Evolutionary conservation across 2,888 invertebrate genomes (phyloP).

Genomic region (Cecidostiba fungosa): DNA sequence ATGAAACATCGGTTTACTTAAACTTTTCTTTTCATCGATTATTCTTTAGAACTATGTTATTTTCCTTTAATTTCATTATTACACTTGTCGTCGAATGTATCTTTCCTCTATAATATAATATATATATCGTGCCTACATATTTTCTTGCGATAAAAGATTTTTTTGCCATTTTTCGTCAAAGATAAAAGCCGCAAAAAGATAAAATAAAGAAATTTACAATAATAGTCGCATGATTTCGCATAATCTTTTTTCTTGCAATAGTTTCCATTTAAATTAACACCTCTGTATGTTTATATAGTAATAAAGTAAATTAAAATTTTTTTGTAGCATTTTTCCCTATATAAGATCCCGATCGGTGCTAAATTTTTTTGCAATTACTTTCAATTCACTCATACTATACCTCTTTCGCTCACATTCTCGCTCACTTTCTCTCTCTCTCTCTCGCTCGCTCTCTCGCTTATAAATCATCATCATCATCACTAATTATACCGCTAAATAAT

Average conservation of each 20-base stretch:
- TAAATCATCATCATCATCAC: slow-evolving; percentile 63
- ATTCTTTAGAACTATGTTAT: slow-evolving; percentile 22
- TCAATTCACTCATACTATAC: slow-evolving; percentile 57
- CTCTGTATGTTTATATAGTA: slow-evolving; percentile 54
- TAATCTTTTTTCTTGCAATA: slow-evolving; percentile 54
- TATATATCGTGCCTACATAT: slow-evolving; percentile 61
- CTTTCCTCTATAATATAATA: slow-evolving; percentile 49
- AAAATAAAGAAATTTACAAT: slow-evolving; percentile 61
- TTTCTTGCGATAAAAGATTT: slow-evolving; percentile 58
- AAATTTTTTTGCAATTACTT: slow-evolving; percentile 58
- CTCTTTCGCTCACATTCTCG: slow-evolving; percentile 63
- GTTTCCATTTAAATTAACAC: slow-evolving; percentile 59
- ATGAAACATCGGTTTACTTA: slow-evolving; percentile 59
- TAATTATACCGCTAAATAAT: slow-evolving; percentile 81
- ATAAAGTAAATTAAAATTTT: slow-evolving; percentile 51
- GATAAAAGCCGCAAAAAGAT: slow-evolving; percentile 59
- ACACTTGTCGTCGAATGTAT: slow-evolving; percentile 57
- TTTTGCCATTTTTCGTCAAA: slow-evolving; percentile 46
- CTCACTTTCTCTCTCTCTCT: slow-evolving; percentile 64
- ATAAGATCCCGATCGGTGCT: slow-evolving; percentile 51
- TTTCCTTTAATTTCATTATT: slow-evolving; percentile 47
- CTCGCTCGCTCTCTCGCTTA: no score
- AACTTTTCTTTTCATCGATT: slow-evolving; percentile 29
- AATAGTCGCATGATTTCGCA: slow-evolving; percentile 59
- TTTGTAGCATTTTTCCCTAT: slow-evolving; percentile 66